Evolutionary conservation across 2,888 invertebrate genomes (phyloP).

Genomic region (Steromphala cineraria): DNA sequence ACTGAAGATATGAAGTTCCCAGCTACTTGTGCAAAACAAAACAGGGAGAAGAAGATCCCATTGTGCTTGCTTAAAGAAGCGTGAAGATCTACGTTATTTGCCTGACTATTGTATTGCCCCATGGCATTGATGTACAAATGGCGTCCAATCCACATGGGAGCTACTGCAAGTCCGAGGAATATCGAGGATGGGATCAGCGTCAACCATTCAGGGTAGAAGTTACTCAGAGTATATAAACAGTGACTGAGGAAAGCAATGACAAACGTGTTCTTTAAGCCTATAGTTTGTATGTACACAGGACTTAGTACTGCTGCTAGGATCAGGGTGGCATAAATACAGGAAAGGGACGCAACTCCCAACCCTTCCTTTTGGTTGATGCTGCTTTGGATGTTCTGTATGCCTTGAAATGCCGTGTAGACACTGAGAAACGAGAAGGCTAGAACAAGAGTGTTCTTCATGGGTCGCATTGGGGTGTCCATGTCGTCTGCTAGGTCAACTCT

Average conservation of each 20-base stretch:
- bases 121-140: background rate
- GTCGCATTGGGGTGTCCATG: background rate
- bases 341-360: background rate
- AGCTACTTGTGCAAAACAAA: background rate
- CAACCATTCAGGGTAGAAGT: background rate
- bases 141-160: background rate
- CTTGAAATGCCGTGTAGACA: background rate
- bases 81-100: background rate
- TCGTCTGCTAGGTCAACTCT: background rate
- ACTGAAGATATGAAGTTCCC: background rate
- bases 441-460: background rate
- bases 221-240: background rate
- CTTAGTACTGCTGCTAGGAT: background rate
- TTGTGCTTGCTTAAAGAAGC: background rate
- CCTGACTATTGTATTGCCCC: background rate
- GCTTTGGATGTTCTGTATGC: background rate
- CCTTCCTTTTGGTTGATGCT: background rate
- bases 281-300: background rate
- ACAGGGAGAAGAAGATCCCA: background rate
- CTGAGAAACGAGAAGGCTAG: background rate
- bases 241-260: background rate
- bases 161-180: background rate
- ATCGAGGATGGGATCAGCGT: background rate
- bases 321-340: background rate
- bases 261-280: background rate